Base-by-base conservation (phyloP, 2,888 invertebrate species). In the Trichogramma evanescens region DNA sequence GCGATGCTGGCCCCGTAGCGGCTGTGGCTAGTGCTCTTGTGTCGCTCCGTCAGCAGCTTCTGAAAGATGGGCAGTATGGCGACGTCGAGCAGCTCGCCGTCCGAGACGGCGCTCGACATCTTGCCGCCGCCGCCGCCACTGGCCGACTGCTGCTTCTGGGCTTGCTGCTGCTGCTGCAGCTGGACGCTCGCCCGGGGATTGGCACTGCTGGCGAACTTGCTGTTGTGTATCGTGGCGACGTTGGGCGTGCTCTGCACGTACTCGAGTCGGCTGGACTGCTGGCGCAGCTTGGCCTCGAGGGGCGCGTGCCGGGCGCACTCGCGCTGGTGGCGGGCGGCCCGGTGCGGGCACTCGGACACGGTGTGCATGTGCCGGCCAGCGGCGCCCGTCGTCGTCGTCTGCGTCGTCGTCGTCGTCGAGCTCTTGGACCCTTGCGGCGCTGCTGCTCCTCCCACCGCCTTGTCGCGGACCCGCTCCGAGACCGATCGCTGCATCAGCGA, bases 61-160 rank as follows among this genome's bases (percentile, higher is more conserved):
- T 93, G 91, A 81, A 94, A 94, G 75, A 94, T 94, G 9, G 94
- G 94, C 70, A 93, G 80, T 68, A 94, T 93, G 64, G 92, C 91
- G 55, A 89, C 86, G 75, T 93, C 93, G 66, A 93, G 83, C 8
- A 92, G 80, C 74, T 93, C 92, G 0, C 91, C 89, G 74, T 91
- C 92, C 0, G 91, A 91, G 66, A 89, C 89, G 41, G 90, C 91
- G 54, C 88, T 88, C 77, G 86, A 89, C 81, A 88, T 86, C 70
- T 83, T 74, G 10, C 61, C 56, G 56, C 38, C 55, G 45, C 26
- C 7, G 8, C 39, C 54, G 71, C 70, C 43, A 73, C 67, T 26
- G 75, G 72, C 26, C 70, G 68, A 61, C 71, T 68, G 61, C 67
- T 65, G 56, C 64, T 56, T 46, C 67, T 56, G 48, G 59, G 62